Conservation (phyloP, 2,113 vertebrate species). For the Oplegnathus fasciatus region DNA sequence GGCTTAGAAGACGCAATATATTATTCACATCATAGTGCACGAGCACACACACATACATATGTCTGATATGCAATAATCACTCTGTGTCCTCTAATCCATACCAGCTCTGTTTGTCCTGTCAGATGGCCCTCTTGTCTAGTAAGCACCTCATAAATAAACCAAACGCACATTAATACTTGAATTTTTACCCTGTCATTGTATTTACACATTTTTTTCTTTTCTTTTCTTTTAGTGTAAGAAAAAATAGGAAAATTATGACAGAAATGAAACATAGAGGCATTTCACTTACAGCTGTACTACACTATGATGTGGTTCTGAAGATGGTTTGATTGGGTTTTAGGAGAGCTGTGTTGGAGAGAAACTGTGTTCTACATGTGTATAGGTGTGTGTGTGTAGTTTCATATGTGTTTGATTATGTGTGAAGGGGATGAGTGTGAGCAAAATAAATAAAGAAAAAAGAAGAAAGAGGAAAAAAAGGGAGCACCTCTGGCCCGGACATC, state of each 20-base stretch:
- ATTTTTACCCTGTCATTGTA: neutral
- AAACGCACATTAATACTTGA: neutral
- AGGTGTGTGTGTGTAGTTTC: neutral
- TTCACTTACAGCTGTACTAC: neutral
- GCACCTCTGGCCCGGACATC: neutral
- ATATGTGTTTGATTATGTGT: neutral
- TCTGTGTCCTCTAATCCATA: constrained; percentile 7
- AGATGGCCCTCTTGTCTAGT: neutral
- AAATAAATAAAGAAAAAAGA: neutral
- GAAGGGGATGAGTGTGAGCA: neutral
- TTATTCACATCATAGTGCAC: neutral
- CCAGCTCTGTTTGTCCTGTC: neutral
- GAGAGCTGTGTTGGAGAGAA: neutral
- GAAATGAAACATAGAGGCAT: too few relatives aligned
- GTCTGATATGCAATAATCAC: constrained; percentile 5
- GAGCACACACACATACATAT: neutral
- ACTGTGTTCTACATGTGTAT: neutral
- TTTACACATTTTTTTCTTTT: neutral
- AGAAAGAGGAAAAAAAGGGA: too few relatives aligned
- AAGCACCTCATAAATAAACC: neutral
- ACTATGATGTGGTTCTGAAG: neutral
- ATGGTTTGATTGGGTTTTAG: neutral
- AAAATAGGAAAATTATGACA: neutral
- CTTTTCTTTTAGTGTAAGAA: neutral
- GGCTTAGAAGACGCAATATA: neutral